These are phyloP conservation scores for Tricholaema leucomelas DNA, from an alignment of 2,113 vertebrate genomes.

Conservation along the genomic window DNA sequence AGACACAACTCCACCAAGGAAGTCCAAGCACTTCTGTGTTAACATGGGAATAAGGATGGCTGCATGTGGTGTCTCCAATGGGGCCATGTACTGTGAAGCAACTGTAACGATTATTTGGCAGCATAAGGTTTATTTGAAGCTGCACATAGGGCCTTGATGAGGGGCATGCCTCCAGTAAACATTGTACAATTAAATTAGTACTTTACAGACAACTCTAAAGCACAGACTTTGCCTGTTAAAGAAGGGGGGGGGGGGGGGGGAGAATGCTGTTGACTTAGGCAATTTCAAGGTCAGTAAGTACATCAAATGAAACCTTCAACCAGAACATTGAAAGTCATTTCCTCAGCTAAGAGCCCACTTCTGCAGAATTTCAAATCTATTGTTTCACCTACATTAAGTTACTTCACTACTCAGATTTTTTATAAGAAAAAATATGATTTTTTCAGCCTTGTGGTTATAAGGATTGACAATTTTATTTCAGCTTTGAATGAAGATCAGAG, in stretches of 20 bases:
- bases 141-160: not conserved
- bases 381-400: not conserved
- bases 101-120: not conserved
- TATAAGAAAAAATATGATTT: not conserved
- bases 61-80: not conserved
- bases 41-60: not conserved
- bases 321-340: not conserved
- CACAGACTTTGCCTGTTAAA: fast-evolving
- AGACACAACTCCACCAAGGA: not conserved
- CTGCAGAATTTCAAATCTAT: not conserved
- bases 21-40: not conserved
- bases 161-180: not conserved
- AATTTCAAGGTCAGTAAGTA: not conserved
- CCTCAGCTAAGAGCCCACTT: not conserved
- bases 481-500: not conserved
- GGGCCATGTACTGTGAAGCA: not conserved
- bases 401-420: not conserved
- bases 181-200: not conserved
- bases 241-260: too few relatives aligned
- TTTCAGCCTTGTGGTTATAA: not conserved
- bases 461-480: not conserved
- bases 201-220: not conserved
- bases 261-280: not conserved
- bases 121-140: not conserved
- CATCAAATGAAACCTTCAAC: not conserved